phyloP scores from a whole-genome alignment of 2,888 invertebrate genomes.

The Salticus scenicus region DNA sequence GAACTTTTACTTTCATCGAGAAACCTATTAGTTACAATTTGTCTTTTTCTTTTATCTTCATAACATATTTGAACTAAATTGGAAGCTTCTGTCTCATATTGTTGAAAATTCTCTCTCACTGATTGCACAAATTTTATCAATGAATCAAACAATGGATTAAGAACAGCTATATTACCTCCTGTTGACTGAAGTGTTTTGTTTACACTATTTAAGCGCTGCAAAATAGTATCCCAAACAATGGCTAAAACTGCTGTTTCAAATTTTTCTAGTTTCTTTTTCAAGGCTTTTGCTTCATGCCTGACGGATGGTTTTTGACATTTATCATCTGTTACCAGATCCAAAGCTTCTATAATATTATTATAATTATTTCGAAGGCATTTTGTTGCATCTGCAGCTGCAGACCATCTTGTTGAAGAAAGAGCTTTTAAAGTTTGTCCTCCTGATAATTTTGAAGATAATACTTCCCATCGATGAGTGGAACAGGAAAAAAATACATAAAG shows the following conservation, averaged over 20 bases:
- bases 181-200: neutral
- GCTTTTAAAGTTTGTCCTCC: neutral
- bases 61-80: neutral
- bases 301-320: neutral
- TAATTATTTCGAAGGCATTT: neutral
- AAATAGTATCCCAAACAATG: neutral
- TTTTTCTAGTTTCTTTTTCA: neutral
- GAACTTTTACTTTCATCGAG: neutral
- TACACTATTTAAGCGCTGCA: neutral
- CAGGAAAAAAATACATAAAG: neutral
- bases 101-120: neutral
- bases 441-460: neutral
- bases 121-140: neutral
- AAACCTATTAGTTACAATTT: neutral
- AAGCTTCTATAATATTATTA: neutral
- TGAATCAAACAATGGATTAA: slow-evolving; percentile 8
- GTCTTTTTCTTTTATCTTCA: neutral
- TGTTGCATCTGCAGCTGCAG: neutral
- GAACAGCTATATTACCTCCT: neutral
- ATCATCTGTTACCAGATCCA: neutral
- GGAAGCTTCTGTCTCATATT: neutral
- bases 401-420: neutral
- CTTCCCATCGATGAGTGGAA: slow-evolving; percentile 2
- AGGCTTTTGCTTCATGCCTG: neutral
- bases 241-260: neutral